A percentile compares a stretch with the other conserved stretches of the same genome.
These are phyloP conservation scores for Nomada lathburiana DNA, from an alignment of 2,888 invertebrate genomes.

Conservation along the genomic window DNA sequence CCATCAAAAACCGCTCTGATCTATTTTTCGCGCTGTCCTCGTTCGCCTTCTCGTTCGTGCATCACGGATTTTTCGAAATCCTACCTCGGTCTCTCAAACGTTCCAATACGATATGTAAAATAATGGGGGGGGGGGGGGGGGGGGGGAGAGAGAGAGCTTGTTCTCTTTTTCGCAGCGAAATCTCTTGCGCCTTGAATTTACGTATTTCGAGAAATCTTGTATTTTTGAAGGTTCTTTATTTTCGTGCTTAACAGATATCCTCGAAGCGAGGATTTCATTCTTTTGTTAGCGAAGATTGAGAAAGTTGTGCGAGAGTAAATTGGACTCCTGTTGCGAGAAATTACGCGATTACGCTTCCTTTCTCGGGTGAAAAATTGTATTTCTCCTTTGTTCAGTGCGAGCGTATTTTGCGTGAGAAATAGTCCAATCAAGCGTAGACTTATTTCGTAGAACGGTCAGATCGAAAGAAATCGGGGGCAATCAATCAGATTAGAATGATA, in stretches of 20 bases:
- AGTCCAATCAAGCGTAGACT: slow-evolving; percentile 26
- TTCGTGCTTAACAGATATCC: neutral
- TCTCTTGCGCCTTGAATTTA: too few relatives aligned
- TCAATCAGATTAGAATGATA: slow-evolving; percentile 13
- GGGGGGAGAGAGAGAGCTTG: too few relatives aligned
- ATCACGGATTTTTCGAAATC: slow-evolving; percentile 15
- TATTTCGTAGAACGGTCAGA: neutral
- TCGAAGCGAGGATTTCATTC: neutral
- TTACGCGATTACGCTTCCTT: slow-evolving; percentile 17
- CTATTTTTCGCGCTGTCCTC: slow-evolving; percentile 75
- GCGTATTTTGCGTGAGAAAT: slow-evolving; percentile 32
- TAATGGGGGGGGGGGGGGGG: too few relatives aligned
- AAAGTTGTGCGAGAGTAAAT: neutral
- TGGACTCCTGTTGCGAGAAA: slow-evolving; percentile 2
- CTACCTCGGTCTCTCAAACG: neutral
- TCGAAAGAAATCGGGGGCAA: slow-evolving; percentile 10
- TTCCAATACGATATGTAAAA: neutral
- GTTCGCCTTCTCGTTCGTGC: slow-evolving; percentile 70
- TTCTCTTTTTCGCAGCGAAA: neutral
- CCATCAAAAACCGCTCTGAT: slow-evolving; percentile 72
- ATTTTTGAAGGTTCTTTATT: neutral
- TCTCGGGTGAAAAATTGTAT: slow-evolving; percentile 12
- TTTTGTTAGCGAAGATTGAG: neutral
- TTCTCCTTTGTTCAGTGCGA: neutral
- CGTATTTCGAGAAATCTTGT: neutral